Evolutionary conservation across 1,140 invertebrate species (phyloP).

Genomic region (Drosophila azteca): DNA sequence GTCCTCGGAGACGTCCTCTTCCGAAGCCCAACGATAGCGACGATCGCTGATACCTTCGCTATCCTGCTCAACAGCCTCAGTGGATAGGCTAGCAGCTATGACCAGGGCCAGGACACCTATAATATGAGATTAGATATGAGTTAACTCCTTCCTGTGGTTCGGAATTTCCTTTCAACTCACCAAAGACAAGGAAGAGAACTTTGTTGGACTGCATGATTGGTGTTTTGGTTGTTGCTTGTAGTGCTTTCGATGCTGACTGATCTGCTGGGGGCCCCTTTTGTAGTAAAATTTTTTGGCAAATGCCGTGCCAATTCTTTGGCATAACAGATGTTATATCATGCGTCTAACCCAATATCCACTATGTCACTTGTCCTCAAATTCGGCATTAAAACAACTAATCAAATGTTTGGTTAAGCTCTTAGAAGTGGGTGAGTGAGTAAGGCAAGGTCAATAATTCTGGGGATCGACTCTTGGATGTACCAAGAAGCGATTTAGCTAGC

Average conservation of each 20-base stretch:
- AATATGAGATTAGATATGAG: no score
- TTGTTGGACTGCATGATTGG: constrained; percentile 59
- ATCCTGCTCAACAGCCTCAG: constrained; percentile 2
- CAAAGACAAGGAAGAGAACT: constrained; percentile 53
- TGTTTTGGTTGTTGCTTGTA: constrained; percentile 27
- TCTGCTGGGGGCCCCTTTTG: constrained; percentile 41
- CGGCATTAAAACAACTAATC: constrained; percentile 43
- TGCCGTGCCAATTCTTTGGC: constrained; percentile 12
- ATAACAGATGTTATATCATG: constrained; percentile 1
- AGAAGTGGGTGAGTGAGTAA: no score
- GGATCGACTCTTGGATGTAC: neutral
- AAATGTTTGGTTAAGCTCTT: constrained; percentile 45
- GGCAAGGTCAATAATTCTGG: no score
- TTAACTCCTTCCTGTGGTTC: no score
- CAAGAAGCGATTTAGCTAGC: no score
- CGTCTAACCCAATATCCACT: neutral
- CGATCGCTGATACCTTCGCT: constrained; percentile 54
- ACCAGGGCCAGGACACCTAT: constrained; percentile 57
- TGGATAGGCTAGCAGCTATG: constrained; percentile 25
- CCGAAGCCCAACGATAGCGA: constrained; percentile 58
- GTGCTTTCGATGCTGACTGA: constrained; percentile 46
- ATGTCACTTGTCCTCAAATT: constrained; percentile 20
- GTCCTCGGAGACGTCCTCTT: constrained; percentile 11
- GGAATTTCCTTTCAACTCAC: constrained; percentile 34
- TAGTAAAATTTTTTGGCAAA: constrained; percentile 40